Conservation (phyloP, 2,797 vertebrate species). For the Anguilla anguilla region DNA sequence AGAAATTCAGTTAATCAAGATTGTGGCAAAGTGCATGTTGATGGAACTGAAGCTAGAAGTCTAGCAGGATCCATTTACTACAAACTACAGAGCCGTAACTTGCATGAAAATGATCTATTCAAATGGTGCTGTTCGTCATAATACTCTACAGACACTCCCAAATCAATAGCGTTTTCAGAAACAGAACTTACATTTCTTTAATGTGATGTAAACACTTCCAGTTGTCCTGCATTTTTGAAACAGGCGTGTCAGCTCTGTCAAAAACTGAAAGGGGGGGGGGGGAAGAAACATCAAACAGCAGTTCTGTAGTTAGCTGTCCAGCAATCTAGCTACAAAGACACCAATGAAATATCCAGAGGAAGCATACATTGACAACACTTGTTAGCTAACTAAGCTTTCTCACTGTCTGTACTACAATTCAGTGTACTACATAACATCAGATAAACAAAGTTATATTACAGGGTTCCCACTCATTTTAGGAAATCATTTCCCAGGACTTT, state of each 20-base stretch:
- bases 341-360: not conserved
- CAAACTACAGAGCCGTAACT: not conserved
- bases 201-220: slow-evolving; percentile 91
- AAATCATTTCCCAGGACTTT: too few relatives aligned
- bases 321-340: not conserved
- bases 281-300: not conserved
- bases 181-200: slow-evolving; percentile 88
- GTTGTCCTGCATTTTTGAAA: slow-evolving; percentile 91
- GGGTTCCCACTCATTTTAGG: too few relatives aligned
- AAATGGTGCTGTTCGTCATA: not conserved
- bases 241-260: slow-evolving; percentile 91
- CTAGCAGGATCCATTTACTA: not conserved
- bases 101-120: not conserved
- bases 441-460: too few relatives aligned
- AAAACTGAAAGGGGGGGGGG: slow-evolving; percentile 73
- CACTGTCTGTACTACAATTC: not conserved
- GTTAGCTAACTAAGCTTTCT: not conserved
- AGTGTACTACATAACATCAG: not conserved
- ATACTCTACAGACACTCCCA: too few relatives aligned
- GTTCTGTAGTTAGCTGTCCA: not conserved
- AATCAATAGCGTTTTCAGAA: not conserved
- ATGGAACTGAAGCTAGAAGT: not conserved
- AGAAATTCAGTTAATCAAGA: not conserved
- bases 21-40: not conserved
- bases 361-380: not conserved